Evolutionary conservation across 2,888 invertebrate species (phyloP), one percentile per base, ranked within the genome.

Genomic region (Actias luna): DNA sequence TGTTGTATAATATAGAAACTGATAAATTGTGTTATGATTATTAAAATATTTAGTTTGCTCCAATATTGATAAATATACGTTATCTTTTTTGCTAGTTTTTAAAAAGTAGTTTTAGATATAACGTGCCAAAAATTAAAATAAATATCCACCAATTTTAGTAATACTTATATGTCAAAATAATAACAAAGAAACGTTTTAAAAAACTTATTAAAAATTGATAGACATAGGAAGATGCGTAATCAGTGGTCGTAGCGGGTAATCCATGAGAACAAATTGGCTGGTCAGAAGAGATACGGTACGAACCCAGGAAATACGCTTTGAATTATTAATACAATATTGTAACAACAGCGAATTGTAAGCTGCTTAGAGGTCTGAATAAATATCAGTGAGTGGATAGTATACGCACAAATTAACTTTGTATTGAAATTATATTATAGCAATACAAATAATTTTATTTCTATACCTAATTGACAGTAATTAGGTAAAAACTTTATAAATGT

Each of bases 321-420:
- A 89, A 90, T 90, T 90, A 90, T 87, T 88, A 91, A 88, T 85
- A 85, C 83, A 84, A 84, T 86, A 84, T 80, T 79, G 85, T 85
- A 79, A 84, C 80, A 77, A 76, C 76, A 82, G 88, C 83, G 73
- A 85, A 88, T 85, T 82, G 83, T 92, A 90, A 92, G 90, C 91
- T 88, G 76, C 89, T 91, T 89, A 89, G 78, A 83, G 77, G 82
- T 77, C 89, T 91, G 89, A 88, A 88, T 90, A 86, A 87, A 87
- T 85, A 83, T 83, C 74, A 72, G 72, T 76, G 73, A 76, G 69
- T 71, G 69, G 81, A 85, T 85, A 84, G 61, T 8, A 22, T 64
- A 61, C 33, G 35, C 58, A 58, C 46, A 42, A 42, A 50, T 50
- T 50, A 25, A 50, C 46, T 50, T 25, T 10, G 12, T 50, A 25